Evolutionary conservation across 1,140 invertebrate genomes (phyloP).

Genomic region (Megathymus violae): DNA sequence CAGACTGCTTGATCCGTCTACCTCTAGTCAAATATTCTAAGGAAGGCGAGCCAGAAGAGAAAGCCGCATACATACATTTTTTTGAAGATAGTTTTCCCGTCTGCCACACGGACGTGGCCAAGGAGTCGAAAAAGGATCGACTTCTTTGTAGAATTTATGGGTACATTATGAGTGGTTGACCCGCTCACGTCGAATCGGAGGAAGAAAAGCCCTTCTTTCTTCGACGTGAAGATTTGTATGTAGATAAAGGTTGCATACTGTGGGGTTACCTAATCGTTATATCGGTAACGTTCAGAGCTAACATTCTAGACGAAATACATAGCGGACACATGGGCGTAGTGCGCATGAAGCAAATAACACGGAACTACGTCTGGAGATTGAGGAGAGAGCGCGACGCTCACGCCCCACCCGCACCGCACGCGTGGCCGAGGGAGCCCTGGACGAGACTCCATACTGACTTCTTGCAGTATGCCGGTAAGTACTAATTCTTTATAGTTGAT

Average conservation of each 20-base stretch:
- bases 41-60: too few relatives aligned
- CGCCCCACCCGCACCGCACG: conserved; percentile 34
- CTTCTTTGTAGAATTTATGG: conserved; percentile 37
- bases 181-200: conserved; percentile 3
- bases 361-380: conserved; percentile 77
- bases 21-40: neutral
- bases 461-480: too few relatives aligned
- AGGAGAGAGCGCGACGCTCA: conserved; percentile 48
- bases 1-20: neutral
- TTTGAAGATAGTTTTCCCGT: conserved; percentile 14
- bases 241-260: conserved; percentile 35
- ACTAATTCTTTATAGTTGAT: too few relatives aligned
- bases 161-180: conserved; percentile 42
- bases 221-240: conserved; percentile 33
- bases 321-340: conserved; percentile 44
- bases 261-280: conserved; percentile 54
- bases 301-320: conserved; percentile 53
- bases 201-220: conserved; percentile 8
- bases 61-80: conserved; percentile 8
- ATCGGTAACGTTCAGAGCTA: neutral
- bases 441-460: too few relatives aligned
- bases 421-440: too few relatives aligned
- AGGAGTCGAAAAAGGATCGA: conserved; percentile 22
- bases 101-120: conserved; percentile 25
- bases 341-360: conserved; percentile 53